Base-by-base conservation (phyloP, 1,140 invertebrate genomes). In the Drosophila biarmipes region DNA sequence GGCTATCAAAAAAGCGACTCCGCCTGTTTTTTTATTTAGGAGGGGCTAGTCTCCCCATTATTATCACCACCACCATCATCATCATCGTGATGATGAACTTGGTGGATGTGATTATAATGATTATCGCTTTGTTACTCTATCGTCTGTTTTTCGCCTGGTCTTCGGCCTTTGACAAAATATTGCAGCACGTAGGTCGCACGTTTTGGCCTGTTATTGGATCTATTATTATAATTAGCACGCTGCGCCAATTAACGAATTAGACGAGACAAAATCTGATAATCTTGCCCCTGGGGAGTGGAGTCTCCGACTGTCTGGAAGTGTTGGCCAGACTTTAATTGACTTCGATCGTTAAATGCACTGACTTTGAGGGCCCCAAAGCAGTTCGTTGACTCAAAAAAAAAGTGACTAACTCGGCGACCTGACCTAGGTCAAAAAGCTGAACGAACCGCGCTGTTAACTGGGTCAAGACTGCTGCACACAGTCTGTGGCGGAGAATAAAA, bases 171-270 rank as follows among this genome's bases (percentile, higher is more conserved):
- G 74, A 86, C 74, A 87, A 81, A 48, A 27, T 73, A 74, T 87
- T 74, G 76, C 67, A 57, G 73, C 84, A 80, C 84, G 79, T 89
- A 89, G 76, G 79, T 89, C 84, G 85, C 79, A 80, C 84, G 72
- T 89, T 89, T 84, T 59, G 62, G 79, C 46, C 80, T 89, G 69
- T 89, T 87, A 89, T 87, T 87, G 79, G 75, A 82, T 86, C 81
- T 79, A 82, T 86, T 79, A 87, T 89, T 76, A 82, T 87, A 87
- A 86, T 82, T 82, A 79, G 71, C 69, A 75, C 59, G 84, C 75
- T 72, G 58, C 52, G 75, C 68, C 67, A 82, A 68, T 87, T 81
- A 75, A 66, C 63, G 56, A 67, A 77, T 58, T 71, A 53, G 53
- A 63, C 62, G 43, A 58, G 42, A 29, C 45, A 37, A 71, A 24